Evolutionary conservation across 2,888 invertebrate species (phyloP).

Genomic region (Nephrotoma flavescens): DNA sequence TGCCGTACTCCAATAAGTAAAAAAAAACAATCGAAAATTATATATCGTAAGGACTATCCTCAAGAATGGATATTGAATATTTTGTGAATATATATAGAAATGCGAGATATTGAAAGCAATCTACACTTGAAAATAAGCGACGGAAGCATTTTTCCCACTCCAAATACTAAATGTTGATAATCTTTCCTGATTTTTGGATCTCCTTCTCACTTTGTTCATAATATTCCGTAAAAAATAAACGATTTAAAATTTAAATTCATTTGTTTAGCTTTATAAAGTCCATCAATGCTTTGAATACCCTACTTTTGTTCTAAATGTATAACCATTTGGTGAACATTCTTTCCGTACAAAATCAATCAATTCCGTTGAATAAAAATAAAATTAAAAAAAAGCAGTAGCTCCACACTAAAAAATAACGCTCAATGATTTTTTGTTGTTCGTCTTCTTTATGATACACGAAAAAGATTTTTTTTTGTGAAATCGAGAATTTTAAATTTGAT

Average conservation of each 20-base stretch:
- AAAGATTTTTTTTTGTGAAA: neutral
- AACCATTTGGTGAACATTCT: neutral
- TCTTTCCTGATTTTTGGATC: neutral
- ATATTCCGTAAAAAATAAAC: neutral
- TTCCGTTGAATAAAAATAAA: neutral
- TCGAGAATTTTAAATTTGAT: neutral
- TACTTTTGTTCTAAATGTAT: neutral
- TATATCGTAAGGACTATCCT: neutral
- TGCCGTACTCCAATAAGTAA: neutral
- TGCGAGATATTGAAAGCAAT: neutral
- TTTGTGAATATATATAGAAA: neutral
- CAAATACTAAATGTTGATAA: neutral
- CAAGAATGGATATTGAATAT: neutral
- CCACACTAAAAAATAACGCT: neutral
- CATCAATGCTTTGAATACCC: neutral
- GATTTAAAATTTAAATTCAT: neutral
- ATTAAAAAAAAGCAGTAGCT: neutral
- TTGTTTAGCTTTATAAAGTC: neutral
- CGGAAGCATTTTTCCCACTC: neutral
- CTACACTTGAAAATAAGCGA: neutral
- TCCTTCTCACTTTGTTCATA: neutral
- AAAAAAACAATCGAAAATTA: neutral
- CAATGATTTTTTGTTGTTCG: neutral
- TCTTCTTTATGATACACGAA: neutral
- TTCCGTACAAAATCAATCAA: neutral